Base-by-base conservation (phyloP, 2,113 vertebrate genomes). In the Gorsachius goisagi region DNA sequence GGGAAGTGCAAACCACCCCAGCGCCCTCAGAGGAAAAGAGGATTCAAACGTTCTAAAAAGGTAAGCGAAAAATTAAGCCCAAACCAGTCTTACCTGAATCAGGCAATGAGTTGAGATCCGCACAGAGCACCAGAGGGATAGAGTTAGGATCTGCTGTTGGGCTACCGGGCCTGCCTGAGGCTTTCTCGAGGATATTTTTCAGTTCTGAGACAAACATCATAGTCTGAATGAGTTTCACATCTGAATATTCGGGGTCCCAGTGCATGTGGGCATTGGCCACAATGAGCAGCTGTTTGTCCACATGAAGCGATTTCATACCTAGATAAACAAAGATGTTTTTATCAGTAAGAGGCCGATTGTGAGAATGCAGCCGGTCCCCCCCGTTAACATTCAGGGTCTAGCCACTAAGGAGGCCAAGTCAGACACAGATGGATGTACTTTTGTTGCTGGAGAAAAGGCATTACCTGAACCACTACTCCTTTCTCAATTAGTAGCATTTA, bases 121-220 rank as follows among this genome's bases (percentile, higher is more conserved):
- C 99, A 95, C 99, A 99, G 94, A 99, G 98, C 97, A 99, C 99
- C 96, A 99, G 98, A 95, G 99, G 99, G 97, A 99, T 99, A 93
- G 99, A 98, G 94, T 98, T 98, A 8, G 97, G 98, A 97, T 99
- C 99, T 49, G 98, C 98, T 53, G 98, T 90, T 5, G 99, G 98
- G 68, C 98, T 98, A 71, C 98, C 97, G 35, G 99, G 98, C 90
- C 97, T 98, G 93, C 97, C 98, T 5, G 98, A 98, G 93, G 99
- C 99, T 95, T 99, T 99, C 97, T 99, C 99, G 3, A 99, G 97
- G 93, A 99, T 99, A 96, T 98, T 99, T 98, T 99, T 99, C 97
- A 99, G 98, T 96, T 99, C 99, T 1, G 99, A 99, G 95, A 99
- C 98, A 96, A 99, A 99, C 99, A 99, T 99, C 99, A 99, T 99